phyloP scores from a whole-genome alignment of 2,888 invertebrate genomes.

The Cetonia aurata region DNA sequence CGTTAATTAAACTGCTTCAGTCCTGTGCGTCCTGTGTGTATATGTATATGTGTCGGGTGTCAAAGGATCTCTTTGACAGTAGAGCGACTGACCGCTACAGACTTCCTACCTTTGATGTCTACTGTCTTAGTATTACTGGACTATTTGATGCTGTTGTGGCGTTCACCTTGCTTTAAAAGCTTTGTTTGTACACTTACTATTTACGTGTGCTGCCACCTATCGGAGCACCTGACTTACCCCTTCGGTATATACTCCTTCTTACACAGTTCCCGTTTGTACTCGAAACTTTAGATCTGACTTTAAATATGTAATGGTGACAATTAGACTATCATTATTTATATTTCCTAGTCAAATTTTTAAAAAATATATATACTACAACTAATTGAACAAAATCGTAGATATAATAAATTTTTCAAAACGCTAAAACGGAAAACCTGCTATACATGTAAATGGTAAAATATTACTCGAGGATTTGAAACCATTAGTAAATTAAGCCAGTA shows the following conservation, averaged over 20 bases:
- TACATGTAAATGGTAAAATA: too few species aligned
- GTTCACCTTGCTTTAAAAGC: conserved; percentile 64
- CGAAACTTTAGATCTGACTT: background rate
- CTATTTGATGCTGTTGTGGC: conserved; percentile 67
- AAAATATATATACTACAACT: too few species aligned
- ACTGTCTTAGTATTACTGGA: conserved; percentile 66
- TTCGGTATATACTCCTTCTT: conserved; percentile 11
- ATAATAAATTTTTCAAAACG: too few species aligned
- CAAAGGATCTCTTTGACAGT: conserved; percentile 65
- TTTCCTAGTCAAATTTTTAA: too few species aligned
- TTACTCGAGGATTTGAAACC: too few species aligned
- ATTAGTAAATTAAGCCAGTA: too few species aligned
- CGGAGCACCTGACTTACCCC: background rate
- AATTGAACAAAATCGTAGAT: too few species aligned
- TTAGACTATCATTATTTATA: too few species aligned
- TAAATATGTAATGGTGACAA: too few species aligned
- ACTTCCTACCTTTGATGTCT: conserved; percentile 65
- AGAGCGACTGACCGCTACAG: conserved; percentile 63
- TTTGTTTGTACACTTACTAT: conserved; percentile 49
- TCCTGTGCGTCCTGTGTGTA: conserved; percentile 50
- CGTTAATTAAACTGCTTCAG: conserved; percentile 50
- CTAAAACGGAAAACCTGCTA: too few species aligned
- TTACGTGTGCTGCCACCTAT: conserved; percentile 33
- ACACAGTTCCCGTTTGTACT: conserved; percentile 13
- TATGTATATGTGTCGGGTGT: conserved; percentile 60